phyloP scores from a whole-genome alignment of 1,140 invertebrate species.

The Atta colombica region DNA sequence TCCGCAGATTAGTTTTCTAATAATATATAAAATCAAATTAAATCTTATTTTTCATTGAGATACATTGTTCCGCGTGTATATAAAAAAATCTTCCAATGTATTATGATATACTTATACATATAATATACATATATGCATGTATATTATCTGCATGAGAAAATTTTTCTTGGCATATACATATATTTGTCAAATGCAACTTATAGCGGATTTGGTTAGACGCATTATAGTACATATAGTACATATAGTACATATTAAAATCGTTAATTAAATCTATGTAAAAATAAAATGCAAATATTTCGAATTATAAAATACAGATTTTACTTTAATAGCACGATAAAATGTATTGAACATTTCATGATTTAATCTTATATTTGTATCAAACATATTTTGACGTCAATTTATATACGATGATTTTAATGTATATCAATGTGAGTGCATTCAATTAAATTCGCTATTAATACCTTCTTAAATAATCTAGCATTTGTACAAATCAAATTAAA shows the following conservation, averaged over 20 bases:
- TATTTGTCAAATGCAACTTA: not conserved
- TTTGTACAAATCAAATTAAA: not conserved
- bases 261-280: too few species aligned
- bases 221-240: too few species aligned
- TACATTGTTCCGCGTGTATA: not conserved
- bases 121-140: not conserved
- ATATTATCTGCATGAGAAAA: not conserved
- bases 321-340: too few species aligned
- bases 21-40: slow-evolving; percentile 7
- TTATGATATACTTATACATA: not conserved
- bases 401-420: too few species aligned
- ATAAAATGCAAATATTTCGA: too few species aligned
- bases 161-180: not conserved
- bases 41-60: not conserved
- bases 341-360: too few species aligned
- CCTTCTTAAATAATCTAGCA: not conserved
- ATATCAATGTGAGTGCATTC: too few species aligned
- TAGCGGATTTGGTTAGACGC: too few species aligned
- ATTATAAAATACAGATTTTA: too few species aligned
- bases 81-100: not conserved
- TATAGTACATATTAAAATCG: too few species aligned
- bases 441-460: not conserved
- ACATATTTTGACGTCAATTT: too few species aligned
- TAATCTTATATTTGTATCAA: too few species aligned
- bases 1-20: not conserved